These are phyloP conservation scores for Caenorhabditis remanei DNA, from an alignment of 1,140 invertebrate species.

Conservation along the genomic window DNA sequence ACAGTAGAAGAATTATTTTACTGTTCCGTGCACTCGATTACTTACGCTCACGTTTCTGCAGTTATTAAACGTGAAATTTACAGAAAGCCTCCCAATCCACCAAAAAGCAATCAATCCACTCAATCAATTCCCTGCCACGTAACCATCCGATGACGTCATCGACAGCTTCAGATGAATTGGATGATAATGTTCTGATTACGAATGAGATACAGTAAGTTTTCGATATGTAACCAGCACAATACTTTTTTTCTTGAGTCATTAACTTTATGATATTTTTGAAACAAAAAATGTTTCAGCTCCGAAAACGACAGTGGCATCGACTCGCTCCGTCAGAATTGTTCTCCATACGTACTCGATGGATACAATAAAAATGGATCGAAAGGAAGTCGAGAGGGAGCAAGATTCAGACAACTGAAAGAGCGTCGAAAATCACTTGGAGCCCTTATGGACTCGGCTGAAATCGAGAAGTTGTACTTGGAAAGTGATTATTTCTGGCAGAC, in stretches of 20 bases:
- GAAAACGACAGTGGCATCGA: conserved; percentile 69
- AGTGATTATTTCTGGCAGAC: conserved; percentile 67
- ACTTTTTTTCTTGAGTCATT: too few relatives aligned
- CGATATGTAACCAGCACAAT: not conserved
- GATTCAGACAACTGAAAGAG: conserved; percentile 62
- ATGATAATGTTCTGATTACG: conserved; percentile 65
- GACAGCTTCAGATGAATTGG: conserved; percentile 66
- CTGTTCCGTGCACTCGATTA: too few relatives aligned
- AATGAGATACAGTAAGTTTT: conserved; percentile 57
- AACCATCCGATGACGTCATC: conserved; percentile 60
- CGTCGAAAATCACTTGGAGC: conserved; percentile 64
- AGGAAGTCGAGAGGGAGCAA: conserved; percentile 18
- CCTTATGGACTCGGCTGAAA: conserved; percentile 60
- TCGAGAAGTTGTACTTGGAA: conserved; percentile 61
- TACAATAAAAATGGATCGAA: conserved; percentile 45
- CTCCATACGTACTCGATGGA: conserved; percentile 60
- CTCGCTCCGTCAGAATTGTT: conserved; percentile 65
- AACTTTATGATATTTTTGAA: too few relatives aligned
- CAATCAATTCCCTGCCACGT: conserved; percentile 2
- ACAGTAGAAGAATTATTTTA: too few relatives aligned
- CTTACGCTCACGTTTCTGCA: not conserved
- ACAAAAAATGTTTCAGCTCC: conserved; percentile 59
- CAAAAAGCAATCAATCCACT: not conserved
- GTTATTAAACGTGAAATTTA: not conserved
- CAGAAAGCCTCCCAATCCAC: not conserved